These are phyloP conservation scores for Sebastes nivosus DNA, from an alignment of 2,797 vertebrate species.

Conservation along the genomic window DNA sequence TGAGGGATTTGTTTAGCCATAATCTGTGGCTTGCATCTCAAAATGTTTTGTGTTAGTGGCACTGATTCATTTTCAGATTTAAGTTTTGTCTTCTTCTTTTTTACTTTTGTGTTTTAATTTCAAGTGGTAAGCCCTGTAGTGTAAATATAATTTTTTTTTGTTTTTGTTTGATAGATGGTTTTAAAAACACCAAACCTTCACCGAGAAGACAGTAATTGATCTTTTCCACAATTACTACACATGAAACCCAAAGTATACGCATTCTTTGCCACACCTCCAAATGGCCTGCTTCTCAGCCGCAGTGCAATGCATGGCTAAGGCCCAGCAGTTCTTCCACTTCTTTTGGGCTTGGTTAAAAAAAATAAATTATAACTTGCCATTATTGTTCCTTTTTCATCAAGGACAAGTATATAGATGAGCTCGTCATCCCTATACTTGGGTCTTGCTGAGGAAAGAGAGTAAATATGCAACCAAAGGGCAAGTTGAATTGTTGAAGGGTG, in stretches of 20 bases:
- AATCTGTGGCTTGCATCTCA: slow-evolving; percentile 46
- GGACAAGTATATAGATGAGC: slow-evolving; percentile 40
- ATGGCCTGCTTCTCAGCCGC: slow-evolving; percentile 50
- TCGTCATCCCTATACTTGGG: slow-evolving; percentile 32
- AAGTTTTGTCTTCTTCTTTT: background rate
- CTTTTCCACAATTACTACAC: background rate
- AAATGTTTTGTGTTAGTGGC: slow-evolving; percentile 52
- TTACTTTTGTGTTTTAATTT: slow-evolving; percentile 12
- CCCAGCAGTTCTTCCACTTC: slow-evolving; percentile 50
- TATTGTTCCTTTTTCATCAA: slow-evolving; percentile 27
- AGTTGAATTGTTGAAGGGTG: slow-evolving; percentile 5
- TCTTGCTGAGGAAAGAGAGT: slow-evolving; percentile 28
- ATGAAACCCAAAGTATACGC: background rate
- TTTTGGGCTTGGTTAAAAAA: slow-evolving; percentile 71
- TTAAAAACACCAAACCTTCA: slow-evolving; percentile 4
- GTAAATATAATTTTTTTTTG: background rate
- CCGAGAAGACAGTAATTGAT: slow-evolving; percentile 15
- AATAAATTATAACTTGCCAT: slow-evolving; percentile 40
- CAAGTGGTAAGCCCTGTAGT: slow-evolving; percentile 17
- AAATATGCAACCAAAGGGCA: slow-evolving; percentile 5
- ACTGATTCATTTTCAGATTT: slow-evolving; percentile 29
- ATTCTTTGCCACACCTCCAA: slow-evolving; percentile 37
- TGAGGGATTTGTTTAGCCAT: slow-evolving; percentile 21
- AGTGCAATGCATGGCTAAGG: slow-evolving; percentile 70
- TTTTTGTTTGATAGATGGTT: slow-evolving; percentile 13